These are phyloP conservation scores for Nomada hirtipes DNA, from an alignment of 2,888 invertebrate genomes.

Conservation along the genomic window DNA sequence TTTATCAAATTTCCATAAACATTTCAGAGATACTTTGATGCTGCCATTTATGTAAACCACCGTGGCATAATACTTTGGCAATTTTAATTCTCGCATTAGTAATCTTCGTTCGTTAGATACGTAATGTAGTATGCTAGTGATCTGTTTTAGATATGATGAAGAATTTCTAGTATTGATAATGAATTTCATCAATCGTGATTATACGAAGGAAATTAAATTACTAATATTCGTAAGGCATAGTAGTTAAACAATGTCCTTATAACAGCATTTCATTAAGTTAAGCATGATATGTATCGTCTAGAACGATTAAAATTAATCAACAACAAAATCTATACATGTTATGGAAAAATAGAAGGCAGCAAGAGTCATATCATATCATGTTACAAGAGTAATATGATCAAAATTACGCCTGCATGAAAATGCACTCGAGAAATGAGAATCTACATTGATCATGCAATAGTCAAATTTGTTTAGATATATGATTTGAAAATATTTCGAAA, in stretches of 20 bases:
- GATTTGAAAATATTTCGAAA: slow-evolving; percentile 11
- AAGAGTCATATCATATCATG: neutral
- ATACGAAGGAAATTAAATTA: slow-evolving; percentile 4
- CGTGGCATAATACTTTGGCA: neutral
- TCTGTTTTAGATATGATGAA: neutral
- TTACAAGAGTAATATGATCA: neutral
- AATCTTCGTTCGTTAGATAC: neutral
- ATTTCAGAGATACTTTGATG: too few species aligned
- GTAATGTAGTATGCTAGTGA: neutral
- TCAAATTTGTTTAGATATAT: slow-evolving; percentile 5
- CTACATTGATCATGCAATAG: slow-evolving; percentile 44
- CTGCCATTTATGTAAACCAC: neutral
- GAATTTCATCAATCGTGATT: neutral
- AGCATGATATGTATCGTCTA: slow-evolving; percentile 25
- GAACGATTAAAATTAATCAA: slow-evolving; percentile 9
- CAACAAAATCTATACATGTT: slow-evolving; percentile 27
- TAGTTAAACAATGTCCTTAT: slow-evolving; percentile 20
- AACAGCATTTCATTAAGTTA: slow-evolving; percentile 21
- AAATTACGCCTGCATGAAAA: slow-evolving; percentile 10
- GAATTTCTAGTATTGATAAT: neutral
- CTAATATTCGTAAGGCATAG: neutral
- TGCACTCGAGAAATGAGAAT: slow-evolving; percentile 11
- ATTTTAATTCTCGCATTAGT: neutral
- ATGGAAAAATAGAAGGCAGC: slow-evolving; percentile 18
- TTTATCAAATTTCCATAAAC: neutral